Evolutionary conservation across 2,888 invertebrate genomes (phyloP).

Genomic region (Notocelia uddmanniana): DNA sequence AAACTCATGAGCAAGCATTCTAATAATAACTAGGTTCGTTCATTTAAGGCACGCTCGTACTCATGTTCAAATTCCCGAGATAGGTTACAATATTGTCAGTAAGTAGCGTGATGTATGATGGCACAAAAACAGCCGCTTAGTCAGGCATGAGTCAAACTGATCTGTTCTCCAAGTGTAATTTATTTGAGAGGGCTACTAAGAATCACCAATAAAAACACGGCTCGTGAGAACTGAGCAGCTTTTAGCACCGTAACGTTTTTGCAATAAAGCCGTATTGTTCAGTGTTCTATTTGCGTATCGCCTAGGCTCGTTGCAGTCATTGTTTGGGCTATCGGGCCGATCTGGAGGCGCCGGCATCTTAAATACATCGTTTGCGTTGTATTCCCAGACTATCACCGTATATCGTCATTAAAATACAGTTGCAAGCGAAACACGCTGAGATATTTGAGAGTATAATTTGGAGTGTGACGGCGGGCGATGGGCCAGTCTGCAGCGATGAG

Average conservation of each 20-base stretch:
- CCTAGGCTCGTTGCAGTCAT: constrained; percentile 66
- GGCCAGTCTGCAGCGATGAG: constrained; percentile 63
- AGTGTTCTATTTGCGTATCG: constrained; percentile 73
- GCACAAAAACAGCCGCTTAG: constrained; percentile 70
- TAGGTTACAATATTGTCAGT: constrained; percentile 63
- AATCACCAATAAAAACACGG: constrained; percentile 62
- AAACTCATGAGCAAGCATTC: neutral
- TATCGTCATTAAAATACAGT: constrained; percentile 79
- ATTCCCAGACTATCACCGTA: constrained; percentile 81
- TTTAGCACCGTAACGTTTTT: constrained; percentile 59
- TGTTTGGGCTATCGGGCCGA: constrained; percentile 80
- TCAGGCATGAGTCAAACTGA: constrained; percentile 75
- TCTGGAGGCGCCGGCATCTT: constrained; percentile 71
- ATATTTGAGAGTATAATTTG: constrained; percentile 79
- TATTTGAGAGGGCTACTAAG: constrained; percentile 66
- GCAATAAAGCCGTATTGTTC: constrained; percentile 63
- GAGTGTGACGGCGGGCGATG: constrained; percentile 62
- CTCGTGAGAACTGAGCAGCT: constrained; percentile 65
- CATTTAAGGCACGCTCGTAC: constrained; percentile 1
- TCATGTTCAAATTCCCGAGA: constrained; percentile 51
- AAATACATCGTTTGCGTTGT: constrained; percentile 70
- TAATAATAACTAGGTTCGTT: neutral
- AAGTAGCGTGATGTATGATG: constrained; percentile 54
- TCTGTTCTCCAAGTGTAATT: constrained; percentile 58
- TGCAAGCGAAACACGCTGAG: constrained; percentile 75